Conservation (phyloP, 2,113 vertebrate genomes). For the Telmatochromis sp. region DNA sequence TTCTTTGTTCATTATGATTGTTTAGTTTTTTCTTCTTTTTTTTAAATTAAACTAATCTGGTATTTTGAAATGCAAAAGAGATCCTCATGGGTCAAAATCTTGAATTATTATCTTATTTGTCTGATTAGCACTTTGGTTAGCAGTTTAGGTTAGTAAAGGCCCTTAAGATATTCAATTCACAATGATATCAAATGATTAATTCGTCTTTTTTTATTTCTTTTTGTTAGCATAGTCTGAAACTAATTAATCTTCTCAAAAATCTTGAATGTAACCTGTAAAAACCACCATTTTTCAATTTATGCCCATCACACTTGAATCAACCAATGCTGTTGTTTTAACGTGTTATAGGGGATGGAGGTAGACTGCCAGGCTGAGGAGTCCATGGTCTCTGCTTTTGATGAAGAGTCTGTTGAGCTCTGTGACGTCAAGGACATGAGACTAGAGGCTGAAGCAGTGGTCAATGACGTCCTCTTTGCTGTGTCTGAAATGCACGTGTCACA, state of each 20-base stretch:
- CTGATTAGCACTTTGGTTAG: neutral
- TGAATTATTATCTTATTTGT: neutral
- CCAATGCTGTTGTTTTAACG: neutral
- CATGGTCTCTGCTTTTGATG: conserved; percentile 71
- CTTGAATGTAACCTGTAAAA: neutral
- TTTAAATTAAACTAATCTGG: neutral
- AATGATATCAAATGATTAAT: neutral
- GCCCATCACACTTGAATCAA: neutral
- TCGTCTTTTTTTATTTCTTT: neutral
- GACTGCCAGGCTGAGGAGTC: conserved; percentile 81
- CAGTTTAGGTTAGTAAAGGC: neutral
- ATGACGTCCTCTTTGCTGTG: conserved; percentile 93
- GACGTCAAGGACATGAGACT: conserved; percentile 93
- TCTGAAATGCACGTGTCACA: conserved; percentile 89
- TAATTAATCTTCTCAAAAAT: neutral
- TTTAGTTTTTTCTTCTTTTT: neutral
- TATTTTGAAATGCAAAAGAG: neutral
- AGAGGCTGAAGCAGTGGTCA: conserved; percentile 93
- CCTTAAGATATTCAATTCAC: neutral
- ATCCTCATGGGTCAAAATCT: neutral
- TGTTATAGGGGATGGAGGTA: conserved; percentile 81
- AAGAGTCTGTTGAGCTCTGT: conserved; percentile 74
- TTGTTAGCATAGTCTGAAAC: neutral
- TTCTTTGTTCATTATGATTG: neutral
- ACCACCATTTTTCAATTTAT: neutral